Evolutionary conservation across 2,888 invertebrate species (phyloP).

Genomic region (Falcaria lacertinaria): DNA sequence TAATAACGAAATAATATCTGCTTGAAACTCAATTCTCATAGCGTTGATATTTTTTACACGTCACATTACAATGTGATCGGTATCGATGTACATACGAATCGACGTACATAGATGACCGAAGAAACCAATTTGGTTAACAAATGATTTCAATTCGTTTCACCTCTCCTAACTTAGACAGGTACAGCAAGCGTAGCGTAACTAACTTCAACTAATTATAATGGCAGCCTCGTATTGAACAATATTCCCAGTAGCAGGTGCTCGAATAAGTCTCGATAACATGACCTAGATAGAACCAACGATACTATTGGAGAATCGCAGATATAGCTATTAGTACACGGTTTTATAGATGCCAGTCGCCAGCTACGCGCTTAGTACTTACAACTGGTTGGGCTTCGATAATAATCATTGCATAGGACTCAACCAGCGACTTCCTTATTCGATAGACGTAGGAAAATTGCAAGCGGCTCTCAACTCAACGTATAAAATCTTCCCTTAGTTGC

Average conservation of each 20-base stretch:
- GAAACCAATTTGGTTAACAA: constrained; percentile 28
- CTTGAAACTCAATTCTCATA: neutral
- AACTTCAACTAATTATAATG: constrained; percentile 24
- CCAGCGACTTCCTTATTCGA: neutral
- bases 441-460: neutral
- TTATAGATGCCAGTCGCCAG: neutral
- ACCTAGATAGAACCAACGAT: constrained; percentile 39
- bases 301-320: constrained; percentile 8
- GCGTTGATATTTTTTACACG: constrained; percentile 1
- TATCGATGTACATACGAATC: neutral
- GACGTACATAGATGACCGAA: constrained; percentile 4
- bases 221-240: constrained; percentile 9
- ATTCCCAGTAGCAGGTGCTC: constrained; percentile 27
- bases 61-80: neutral
- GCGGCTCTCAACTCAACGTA: neutral
- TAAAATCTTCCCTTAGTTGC: neutral
- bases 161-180: constrained; percentile 1
- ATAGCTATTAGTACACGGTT: neutral
- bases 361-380: neutral
- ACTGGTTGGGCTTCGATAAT: neutral
- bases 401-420: neutral
- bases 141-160: constrained; percentile 27
- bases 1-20: neutral
- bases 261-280: constrained; percentile 36
- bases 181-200: constrained; percentile 16